Evolutionary conservation across 2,888 invertebrate species (phyloP), one percentile per base, ranked within the genome.

Genomic region (Aleiodes leptofemur): DNA sequence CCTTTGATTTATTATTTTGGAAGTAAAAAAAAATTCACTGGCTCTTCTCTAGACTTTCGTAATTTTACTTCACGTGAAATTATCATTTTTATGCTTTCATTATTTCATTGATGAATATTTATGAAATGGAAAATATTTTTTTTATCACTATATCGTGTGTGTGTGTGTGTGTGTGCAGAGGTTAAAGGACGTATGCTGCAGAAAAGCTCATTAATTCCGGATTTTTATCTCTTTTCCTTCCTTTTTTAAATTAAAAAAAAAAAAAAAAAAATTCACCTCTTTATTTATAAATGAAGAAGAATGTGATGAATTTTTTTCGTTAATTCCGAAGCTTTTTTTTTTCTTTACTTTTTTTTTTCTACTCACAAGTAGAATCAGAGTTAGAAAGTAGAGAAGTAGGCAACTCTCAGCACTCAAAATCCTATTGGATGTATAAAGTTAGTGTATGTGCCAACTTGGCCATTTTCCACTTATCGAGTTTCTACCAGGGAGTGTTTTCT

Each of bases 391-490:
- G 43, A 43, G 43, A 43, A 43, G 43, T 43, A 43, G 43, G 43
- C 43, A 43, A 43, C 43, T 43, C 11, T 43, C 43, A 11, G 43
- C 43, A 43, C 43, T 43, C 43, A 43, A 43, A 43, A 43, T 43
- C 9, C 43, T 43, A 13, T 57, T 72, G 66, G 69, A 71, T 70
- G 81, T 78, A 82, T 82, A 82, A 86, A 84, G 84, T 86, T 86
- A 85, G 83, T 80, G 80, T 81, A 84, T 82, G 83, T 81, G 83
- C 77, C 78, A 83, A 83, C 80, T 83, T 81, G 61, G 59, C 82
- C 79, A 81, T 82, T 81, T 82, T 72, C 80, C 78, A 82, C 81
- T 82, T 82, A 86, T 82, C 81, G 82, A 86, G 83, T 84, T 76
- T 74, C 72, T 59, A 43, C 34, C 72, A 66, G 55, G 16, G 16